phyloP scores from a whole-genome alignment of 2,888 invertebrate species.

The Hirtodrosophila alboralis region DNA sequence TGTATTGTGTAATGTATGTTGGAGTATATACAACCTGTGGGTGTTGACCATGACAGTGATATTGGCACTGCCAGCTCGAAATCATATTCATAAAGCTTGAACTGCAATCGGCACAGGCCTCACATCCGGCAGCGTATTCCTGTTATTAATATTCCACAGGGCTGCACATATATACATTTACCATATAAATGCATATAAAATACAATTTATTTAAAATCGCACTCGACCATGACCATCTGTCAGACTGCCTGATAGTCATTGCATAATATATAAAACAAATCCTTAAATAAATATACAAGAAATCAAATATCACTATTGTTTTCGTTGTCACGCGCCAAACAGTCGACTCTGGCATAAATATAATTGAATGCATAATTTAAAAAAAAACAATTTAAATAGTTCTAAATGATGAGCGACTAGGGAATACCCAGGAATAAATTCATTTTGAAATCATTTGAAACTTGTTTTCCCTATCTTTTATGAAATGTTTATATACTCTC shows the following conservation, averaged over 20 bases:
- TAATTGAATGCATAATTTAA: not conserved
- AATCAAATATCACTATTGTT: constrained; percentile 26
- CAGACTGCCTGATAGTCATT: not conserved
- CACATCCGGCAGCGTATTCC: constrained; percentile 26
- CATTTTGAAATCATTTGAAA: no score
- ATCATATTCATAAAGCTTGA: constrained; percentile 35
- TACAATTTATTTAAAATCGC: not conserved
- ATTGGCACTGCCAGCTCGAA: constrained; percentile 10
- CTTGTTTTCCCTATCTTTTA: no score
- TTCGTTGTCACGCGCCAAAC: constrained; percentile 6
- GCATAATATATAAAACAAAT: not conserved
- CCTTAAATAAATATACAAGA: constrained; percentile 25
- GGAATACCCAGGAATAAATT: no score
- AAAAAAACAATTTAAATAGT: no score
- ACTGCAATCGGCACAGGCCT: constrained; percentile 16
- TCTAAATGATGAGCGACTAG: no score
- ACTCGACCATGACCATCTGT: not conserved
- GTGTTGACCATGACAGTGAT: constrained; percentile 31
- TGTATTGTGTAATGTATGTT: constrained; percentile 1
- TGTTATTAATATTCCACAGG: constrained; percentile 37
- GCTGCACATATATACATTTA: constrained; percentile 11
- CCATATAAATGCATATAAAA: not conserved
- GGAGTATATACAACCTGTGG: not conserved
- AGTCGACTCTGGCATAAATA: not conserved
- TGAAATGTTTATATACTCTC: no score